Conservation (phyloP, 2,797 vertebrate species). For the Gallinago nigripennis region DNA sequence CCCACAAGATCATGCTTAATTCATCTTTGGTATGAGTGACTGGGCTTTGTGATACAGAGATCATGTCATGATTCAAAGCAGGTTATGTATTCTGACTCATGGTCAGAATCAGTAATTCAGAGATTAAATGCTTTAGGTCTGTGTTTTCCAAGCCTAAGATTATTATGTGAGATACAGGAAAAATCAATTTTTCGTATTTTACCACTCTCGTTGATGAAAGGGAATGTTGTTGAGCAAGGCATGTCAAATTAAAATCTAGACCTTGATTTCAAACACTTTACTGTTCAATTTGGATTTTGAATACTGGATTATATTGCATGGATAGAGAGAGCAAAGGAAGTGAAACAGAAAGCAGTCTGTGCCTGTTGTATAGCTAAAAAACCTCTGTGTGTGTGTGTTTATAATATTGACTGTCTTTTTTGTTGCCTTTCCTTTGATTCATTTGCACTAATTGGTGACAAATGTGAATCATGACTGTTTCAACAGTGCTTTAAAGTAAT, state of each 20-base stretch:
- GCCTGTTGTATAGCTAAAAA: background rate
- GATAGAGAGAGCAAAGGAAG: background rate
- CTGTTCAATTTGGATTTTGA: background rate
- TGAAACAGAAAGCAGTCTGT: background rate
- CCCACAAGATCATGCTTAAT: background rate
- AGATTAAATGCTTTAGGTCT: background rate
- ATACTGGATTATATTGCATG: background rate
- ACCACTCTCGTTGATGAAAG: background rate
- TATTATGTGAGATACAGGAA: background rate
- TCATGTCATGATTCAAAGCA: background rate
- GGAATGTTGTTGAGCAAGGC: accelerated
- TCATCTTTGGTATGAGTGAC: background rate
- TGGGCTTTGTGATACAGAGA: background rate
- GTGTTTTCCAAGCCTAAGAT: background rate
- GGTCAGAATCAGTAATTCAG: background rate
- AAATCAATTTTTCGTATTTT: background rate
- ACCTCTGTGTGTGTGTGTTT: background rate
- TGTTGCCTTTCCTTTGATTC: background rate
- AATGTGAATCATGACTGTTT: background rate
- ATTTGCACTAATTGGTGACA: background rate
- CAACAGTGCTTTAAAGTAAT: background rate
- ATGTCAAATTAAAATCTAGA: background rate
- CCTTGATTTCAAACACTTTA: background rate
- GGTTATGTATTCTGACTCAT: background rate
- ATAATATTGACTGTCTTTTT: background rate